These are phyloP conservation scores for Calvadosia cruxmelitensis DNA, from an alignment of 30 jellyfish, hydroid and myxozoan genomes.

Conservation along the genomic window DNA sequence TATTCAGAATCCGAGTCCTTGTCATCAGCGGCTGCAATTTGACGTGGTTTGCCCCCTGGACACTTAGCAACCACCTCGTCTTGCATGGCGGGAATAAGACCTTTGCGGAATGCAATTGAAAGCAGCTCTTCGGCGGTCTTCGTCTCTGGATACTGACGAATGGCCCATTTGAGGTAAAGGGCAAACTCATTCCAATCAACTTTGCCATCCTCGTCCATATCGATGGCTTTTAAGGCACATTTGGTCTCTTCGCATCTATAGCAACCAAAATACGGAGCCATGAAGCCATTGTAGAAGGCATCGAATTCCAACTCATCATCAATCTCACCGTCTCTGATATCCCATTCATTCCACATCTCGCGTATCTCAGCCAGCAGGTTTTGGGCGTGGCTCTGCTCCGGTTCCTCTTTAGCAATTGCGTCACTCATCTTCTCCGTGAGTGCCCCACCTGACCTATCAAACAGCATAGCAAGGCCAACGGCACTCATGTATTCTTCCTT, in stretches of 20 bases:
- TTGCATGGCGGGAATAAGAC: conserved; percentile 68
- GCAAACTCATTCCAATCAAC: conserved; percentile 73
- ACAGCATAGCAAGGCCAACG: conserved; percentile 54
- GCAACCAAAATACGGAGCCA: conserved; percentile 74
- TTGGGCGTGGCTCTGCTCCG: conserved; percentile 10
- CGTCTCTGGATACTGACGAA: conserved; percentile 40
- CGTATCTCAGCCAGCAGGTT: conserved; percentile 43
- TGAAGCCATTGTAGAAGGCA: conserved; percentile 66
- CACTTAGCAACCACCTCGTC: conserved; percentile 21
- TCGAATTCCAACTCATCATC: conserved; percentile 47
- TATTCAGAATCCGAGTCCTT: background rate
- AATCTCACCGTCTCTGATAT: conserved; percentile 33
- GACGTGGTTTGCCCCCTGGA: background rate
- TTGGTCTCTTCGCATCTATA: conserved; percentile 58
- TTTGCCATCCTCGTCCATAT: conserved; percentile 58
- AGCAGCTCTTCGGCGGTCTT: conserved; percentile 54
- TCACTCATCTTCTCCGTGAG: conserved; percentile 14
- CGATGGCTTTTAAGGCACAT: conserved; percentile 55
- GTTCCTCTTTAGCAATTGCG: conserved; percentile 6
- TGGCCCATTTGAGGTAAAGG: conserved; percentile 60
- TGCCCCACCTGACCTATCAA: conserved; percentile 58
- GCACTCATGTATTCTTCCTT: conserved; percentile 68
- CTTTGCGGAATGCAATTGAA: conserved; percentile 52
- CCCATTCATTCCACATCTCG: conserved; percentile 73
- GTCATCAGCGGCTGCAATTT: background rate